Conservation (phyloP, 2,113 vertebrate genomes). For the Manacus vitellinus region DNA sequence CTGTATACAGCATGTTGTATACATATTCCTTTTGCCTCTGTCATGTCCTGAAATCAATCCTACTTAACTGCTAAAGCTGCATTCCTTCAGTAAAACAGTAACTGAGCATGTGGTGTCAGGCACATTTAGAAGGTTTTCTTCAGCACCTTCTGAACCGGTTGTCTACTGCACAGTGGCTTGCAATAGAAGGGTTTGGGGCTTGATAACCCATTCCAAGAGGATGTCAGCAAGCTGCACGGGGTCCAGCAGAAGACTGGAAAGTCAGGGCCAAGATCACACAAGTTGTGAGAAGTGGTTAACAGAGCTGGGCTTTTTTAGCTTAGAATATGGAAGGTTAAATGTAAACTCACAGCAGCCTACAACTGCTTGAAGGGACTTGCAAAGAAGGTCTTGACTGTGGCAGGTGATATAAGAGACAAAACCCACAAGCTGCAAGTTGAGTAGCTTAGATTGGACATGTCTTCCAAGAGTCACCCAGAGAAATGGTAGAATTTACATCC, state of each 20-base stretch:
- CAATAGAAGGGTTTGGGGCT: background rate
- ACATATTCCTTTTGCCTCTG: background rate
- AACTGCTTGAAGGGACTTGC: background rate
- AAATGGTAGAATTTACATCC: background rate
- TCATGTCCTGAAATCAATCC: background rate
- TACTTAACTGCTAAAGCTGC: background rate
- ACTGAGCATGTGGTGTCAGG: fast-evolving
- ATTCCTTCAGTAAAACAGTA: background rate
- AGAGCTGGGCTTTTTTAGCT: background rate
- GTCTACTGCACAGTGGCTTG: background rate
- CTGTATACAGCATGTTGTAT: fast-evolving
- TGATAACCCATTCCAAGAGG: background rate
- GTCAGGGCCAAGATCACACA: background rate
- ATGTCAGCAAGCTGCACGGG: background rate
- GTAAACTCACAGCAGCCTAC: background rate
- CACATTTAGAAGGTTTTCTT: background rate
- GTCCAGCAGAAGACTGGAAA: background rate
- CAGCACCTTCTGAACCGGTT: background rate
- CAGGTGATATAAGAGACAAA: background rate
- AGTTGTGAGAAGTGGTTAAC: background rate
- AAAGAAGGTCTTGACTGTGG: background rate
- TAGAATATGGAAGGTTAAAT: background rate
- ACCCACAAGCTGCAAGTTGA: fast-evolving
- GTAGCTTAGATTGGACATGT: background rate
- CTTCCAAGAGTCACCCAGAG: background rate